phyloP scores from a whole-genome alignment of 1,140 invertebrate genomes.

The Drosophila nannoptera region DNA sequence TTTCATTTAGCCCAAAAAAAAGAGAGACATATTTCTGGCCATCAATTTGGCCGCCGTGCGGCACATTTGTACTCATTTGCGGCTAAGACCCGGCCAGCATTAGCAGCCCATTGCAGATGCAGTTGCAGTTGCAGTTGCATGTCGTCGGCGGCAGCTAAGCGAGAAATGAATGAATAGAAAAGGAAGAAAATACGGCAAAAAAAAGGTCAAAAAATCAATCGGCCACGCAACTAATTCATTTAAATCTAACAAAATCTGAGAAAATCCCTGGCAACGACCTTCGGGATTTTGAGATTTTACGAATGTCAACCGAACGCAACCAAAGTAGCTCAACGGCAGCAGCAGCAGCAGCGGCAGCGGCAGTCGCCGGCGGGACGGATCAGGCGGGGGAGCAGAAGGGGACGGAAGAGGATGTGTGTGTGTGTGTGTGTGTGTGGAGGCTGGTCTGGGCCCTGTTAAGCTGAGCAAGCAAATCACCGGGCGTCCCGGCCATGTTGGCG shows the following conservation, averaged over 20 bases:
- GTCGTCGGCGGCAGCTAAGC: constrained; percentile 12
- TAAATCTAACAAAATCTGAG: constrained; percentile 80
- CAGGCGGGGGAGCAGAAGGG: constrained; percentile 20
- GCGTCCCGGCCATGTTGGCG: constrained; percentile 28
- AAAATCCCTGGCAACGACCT: constrained; percentile 80
- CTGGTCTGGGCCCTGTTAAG: constrained; percentile 53
- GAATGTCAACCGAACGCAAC: constrained; percentile 78
- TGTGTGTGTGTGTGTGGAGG: constrained; percentile 15
- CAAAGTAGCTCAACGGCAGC: constrained; percentile 59
- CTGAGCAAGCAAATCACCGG: constrained; percentile 75
- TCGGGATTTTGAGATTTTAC: constrained; percentile 79
- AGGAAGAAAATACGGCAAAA: constrained; percentile 21
- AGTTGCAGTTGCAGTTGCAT: constrained; percentile 37
- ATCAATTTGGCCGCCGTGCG: constrained; percentile 37
- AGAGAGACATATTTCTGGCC: constrained; percentile 49
- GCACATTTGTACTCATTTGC: constrained; percentile 64
- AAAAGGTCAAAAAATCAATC: constrained; percentile 80
- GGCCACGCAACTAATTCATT: constrained; percentile 79
- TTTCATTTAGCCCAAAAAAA: constrained; percentile 35
- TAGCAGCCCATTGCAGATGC: constrained; percentile 2
- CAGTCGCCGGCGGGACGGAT: constrained; percentile 15
- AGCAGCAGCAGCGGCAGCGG: constrained; percentile 10
- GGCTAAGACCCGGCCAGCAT: constrained; percentile 4
- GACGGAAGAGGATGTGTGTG: neutral
- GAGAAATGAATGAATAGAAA: neutral